phyloP scores from a whole-genome alignment of 2,888 invertebrate genomes.

The Suillia variegata region DNA sequence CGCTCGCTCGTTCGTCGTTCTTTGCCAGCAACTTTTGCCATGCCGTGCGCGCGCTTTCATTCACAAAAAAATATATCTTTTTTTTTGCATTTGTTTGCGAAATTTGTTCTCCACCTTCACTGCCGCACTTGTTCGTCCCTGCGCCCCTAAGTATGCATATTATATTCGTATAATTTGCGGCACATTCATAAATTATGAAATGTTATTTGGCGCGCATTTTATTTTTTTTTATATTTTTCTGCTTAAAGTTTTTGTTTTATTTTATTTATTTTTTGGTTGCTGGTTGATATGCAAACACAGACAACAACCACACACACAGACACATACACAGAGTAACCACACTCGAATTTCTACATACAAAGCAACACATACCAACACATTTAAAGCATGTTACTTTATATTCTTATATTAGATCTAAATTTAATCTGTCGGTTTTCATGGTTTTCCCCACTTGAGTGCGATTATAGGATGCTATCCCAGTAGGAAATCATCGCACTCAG shows the following conservation, averaged over 20 bases:
- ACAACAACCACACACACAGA: constrained; percentile 1
- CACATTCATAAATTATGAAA: constrained; percentile 15
- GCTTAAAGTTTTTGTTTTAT: not conserved
- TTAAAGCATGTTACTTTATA: not conserved
- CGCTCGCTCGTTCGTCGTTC: too few relatives aligned
- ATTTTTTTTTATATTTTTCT: not conserved
- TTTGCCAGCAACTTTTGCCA: not conserved
- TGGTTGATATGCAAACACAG: not conserved
- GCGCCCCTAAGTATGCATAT: constrained; percentile 1
- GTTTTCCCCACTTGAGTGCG: constrained; percentile 41
- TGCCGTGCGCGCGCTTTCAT: not conserved
- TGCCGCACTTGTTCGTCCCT: not conserved
- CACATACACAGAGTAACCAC: not conserved
- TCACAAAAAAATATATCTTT: too few relatives aligned
- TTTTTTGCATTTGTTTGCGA: not conserved
- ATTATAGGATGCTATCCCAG: not conserved
- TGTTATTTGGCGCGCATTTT: constrained; percentile 13
- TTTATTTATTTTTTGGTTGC: not conserved
- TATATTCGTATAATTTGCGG: constrained; percentile 14
- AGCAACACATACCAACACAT: not conserved
- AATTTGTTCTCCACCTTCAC: not conserved
- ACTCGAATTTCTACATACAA: constrained; percentile 17
- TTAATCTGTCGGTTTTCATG: constrained; percentile 44
- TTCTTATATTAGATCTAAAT: constrained; percentile 33
- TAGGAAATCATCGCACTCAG: too few relatives aligned